Conservation (phyloP, 2,113 vertebrate species). For the Macrotis lagotis region DNA sequence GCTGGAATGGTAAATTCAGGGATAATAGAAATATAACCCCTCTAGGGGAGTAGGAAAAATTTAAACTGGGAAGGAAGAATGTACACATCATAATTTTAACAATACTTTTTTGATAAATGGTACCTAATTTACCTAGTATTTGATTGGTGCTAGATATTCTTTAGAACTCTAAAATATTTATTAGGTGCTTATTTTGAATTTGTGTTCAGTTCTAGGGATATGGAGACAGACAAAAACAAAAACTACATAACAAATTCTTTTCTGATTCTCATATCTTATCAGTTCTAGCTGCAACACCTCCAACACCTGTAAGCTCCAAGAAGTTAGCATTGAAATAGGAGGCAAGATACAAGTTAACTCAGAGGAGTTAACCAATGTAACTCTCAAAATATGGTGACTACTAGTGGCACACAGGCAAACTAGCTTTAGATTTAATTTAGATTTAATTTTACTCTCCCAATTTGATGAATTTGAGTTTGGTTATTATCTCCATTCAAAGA, state of each 20-base stretch:
- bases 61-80: not conserved
- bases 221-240: too few relatives aligned
- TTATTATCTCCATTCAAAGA: not conserved
- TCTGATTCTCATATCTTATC: too few relatives aligned
- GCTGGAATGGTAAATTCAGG: not conserved
- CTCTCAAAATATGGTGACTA: not conserved
- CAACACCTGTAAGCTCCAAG: too few relatives aligned
- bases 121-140: not conserved
- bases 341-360: not conserved
- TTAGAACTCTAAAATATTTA: constrained; percentile 1
- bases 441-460: not conserved
- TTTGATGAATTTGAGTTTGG: not conserved
- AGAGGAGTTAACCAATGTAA: not conserved
- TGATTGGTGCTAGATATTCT: not conserved
- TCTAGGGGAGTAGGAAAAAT: not conserved
- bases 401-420: not conserved
- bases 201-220: not conserved
- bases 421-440: not conserved
- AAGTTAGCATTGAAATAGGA: too few relatives aligned
- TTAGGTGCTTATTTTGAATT: not conserved
- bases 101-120: not conserved
- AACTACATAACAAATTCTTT: too few relatives aligned
- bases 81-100: not conserved
- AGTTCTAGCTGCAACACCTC: too few relatives aligned
- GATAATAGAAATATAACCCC: not conserved